Base-by-base conservation (phyloP, 2,797 vertebrate species). In the Rhinogobio ventralis region DNA sequence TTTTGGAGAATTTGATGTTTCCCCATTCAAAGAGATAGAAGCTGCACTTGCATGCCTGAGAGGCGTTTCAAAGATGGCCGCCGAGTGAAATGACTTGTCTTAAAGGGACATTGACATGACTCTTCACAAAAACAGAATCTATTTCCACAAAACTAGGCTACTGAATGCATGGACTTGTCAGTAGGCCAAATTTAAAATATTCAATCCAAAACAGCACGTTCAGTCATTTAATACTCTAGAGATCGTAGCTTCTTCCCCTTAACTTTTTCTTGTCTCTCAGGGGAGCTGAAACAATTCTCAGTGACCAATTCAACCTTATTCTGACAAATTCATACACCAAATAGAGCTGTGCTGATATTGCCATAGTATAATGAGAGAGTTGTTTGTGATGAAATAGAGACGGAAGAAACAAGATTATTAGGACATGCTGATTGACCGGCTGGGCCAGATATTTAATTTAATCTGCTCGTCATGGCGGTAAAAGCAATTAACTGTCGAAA, bases 401-500 rank as follows among this genome's bases (percentile, higher is more conserved):
- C 0, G 17, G 85, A 89, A 89, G 89, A 84, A 88, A 90, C 83
- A 55, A 66, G 79, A 84, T 72, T 64, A 42, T 85, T 10, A 55
- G 88, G 86, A 88, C 89, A 85, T 83, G 28, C 68, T 81, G 87
- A 89, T 81, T 87, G 46, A 86, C 45, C 76, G 66, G 51, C 30
- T 87, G 84, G 71, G 86, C 62, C 75, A 25, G 51, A 88, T 84
- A 85, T 81, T 42, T 72, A 67, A 87, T 87, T 82, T 85, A 83
- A 84, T 87, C 81, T 85, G 83, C 73, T 89, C 89, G 82, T 86
- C 81, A 79, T 86, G 39, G 75, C 88, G 79, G 90, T 88, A 55
- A 91, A 90, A 85, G 81, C 84, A 93, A 93, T 93, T 91, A 92
- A 81, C 28, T 20, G 36, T 23, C 20, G 79, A 88, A 87, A 90